Conservation (phyloP, 2,113 vertebrate genomes). For the Atlantisia rogersi region DNA sequence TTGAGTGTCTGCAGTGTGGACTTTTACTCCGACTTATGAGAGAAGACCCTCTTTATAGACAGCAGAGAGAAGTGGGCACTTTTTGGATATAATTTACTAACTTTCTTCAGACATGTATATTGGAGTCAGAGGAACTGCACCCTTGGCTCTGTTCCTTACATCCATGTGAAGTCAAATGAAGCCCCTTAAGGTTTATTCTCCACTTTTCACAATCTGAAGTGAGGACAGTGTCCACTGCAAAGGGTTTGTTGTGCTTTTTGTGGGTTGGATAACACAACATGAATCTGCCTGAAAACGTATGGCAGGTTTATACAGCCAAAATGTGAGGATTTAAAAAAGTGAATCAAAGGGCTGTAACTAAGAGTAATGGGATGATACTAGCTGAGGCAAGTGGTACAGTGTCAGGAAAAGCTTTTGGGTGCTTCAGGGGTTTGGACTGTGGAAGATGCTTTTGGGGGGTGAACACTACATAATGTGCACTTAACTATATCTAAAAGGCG, state of each 20-base stretch:
- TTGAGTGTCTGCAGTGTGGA: not conserved
- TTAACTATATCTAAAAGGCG: constrained; percentile 7
- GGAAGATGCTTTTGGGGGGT: not conserved
- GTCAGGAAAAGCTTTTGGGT: not conserved
- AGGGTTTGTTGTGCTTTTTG: not conserved
- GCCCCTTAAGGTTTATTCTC: not conserved
- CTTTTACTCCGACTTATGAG: not conserved
- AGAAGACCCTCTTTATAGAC: not conserved
- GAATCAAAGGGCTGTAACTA: not conserved
- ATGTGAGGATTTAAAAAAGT: constrained; percentile 16
- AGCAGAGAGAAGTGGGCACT: not conserved
- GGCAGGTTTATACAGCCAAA: constrained; percentile 43
- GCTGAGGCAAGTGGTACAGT: not conserved
- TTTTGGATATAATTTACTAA: not conserved
- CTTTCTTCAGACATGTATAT: not conserved
- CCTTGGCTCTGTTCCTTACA: not conserved
- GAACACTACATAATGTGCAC: not conserved
- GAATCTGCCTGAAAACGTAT: not conserved
- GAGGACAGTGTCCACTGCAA: not conserved
- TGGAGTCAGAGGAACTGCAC: not conserved
- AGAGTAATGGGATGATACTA: constrained; percentile 30
- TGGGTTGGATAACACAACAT: not conserved
- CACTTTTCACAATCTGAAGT: not conserved
- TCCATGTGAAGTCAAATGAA: not conserved
- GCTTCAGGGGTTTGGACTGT: not conserved